Percentiles rank a stretch among this genome's conserved stretches.
Evolutionary conservation across 2,888 invertebrate genomes (phyloP).

Genomic region (Phyto melanocephala): DNA sequence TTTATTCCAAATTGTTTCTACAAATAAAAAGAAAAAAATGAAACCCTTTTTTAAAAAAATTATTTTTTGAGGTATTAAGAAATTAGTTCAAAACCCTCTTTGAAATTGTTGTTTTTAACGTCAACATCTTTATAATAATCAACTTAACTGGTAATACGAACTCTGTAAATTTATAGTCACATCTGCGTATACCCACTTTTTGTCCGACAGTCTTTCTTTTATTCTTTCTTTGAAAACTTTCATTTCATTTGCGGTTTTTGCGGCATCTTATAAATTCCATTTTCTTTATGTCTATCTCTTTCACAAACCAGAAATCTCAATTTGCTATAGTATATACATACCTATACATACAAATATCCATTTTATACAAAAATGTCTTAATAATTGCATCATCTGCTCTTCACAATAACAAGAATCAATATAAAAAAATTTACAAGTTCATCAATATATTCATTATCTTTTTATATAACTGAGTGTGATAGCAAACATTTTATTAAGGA

Average conservation of each 20-base stretch:
- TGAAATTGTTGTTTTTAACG: too few relatives aligned
- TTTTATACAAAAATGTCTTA: not conserved
- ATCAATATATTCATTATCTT: not conserved
- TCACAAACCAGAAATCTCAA: conserved; percentile 29
- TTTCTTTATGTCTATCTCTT: conserved; percentile 11
- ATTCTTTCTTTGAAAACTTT: conserved; percentile 44
- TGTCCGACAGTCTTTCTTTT: too few relatives aligned
- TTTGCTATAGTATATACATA: conserved; percentile 9
- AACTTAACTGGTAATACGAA: too few relatives aligned
- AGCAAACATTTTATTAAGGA: not conserved
- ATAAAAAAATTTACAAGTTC: not conserved
- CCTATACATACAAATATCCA: too few relatives aligned
- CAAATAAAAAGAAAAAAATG: too few relatives aligned
- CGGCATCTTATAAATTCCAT: conserved; percentile 42
- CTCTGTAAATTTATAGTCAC: too few relatives aligned
- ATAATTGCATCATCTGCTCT: conserved; percentile 6
- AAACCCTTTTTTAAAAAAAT: too few relatives aligned
- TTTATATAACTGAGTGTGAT: not conserved
- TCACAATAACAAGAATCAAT: not conserved
- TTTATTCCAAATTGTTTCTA: too few relatives aligned
- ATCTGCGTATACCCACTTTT: not conserved
- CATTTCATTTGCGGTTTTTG: conserved; percentile 57
- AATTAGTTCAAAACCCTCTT: too few relatives aligned
- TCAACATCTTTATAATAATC: not conserved
- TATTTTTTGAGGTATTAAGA: too few relatives aligned